Conservation (phyloP, 2,888 invertebrate species). For the Drosophila mercatorum region DNA sequence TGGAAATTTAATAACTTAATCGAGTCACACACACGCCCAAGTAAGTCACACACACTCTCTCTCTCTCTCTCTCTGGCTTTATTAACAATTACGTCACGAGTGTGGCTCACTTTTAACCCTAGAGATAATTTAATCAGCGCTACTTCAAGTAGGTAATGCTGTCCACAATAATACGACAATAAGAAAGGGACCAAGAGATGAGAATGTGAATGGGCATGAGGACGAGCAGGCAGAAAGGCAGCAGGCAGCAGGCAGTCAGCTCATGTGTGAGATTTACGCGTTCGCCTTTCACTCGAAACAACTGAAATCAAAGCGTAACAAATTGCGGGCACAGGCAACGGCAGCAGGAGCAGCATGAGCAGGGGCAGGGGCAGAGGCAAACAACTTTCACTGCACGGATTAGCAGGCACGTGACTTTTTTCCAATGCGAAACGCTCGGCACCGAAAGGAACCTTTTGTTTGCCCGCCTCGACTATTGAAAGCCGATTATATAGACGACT, state of each 20-base stretch:
- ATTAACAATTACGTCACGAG: slow-evolving; percentile 64
- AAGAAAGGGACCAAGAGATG: slow-evolving; percentile 59
- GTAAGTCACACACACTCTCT: slow-evolving; percentile 2
- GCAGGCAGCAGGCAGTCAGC: slow-evolving; percentile 36
- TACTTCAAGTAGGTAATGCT: slow-evolving; percentile 65
- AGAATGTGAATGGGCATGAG: slow-evolving; percentile 24
- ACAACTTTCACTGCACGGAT: slow-evolving; percentile 69
- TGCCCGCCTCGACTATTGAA: slow-evolving; percentile 47
- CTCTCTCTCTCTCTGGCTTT: slow-evolving; percentile 4
- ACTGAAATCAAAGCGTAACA: slow-evolving; percentile 76
- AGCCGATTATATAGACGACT: slow-evolving; percentile 66
- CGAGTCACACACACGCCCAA: slow-evolving; percentile 35
- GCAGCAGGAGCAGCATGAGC: background rate
- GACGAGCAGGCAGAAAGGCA: slow-evolving; percentile 27
- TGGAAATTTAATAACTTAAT: slow-evolving; percentile 43
- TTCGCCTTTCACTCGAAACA: slow-evolving; percentile 61
- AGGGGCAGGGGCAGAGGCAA: slow-evolving; percentile 7
- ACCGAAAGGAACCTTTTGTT: slow-evolving; percentile 52
- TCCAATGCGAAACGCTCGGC: slow-evolving; percentile 48
- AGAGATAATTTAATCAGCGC: slow-evolving; percentile 70
- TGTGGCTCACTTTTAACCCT: slow-evolving; percentile 67
- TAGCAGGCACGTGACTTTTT: slow-evolving; percentile 75
- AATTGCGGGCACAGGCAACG: slow-evolving; percentile 63
- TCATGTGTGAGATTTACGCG: slow-evolving; percentile 61
- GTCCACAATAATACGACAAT: slow-evolving; percentile 53